phyloP scores from a whole-genome alignment of 2,797 vertebrate species.

The Salmo trutta region DNA sequence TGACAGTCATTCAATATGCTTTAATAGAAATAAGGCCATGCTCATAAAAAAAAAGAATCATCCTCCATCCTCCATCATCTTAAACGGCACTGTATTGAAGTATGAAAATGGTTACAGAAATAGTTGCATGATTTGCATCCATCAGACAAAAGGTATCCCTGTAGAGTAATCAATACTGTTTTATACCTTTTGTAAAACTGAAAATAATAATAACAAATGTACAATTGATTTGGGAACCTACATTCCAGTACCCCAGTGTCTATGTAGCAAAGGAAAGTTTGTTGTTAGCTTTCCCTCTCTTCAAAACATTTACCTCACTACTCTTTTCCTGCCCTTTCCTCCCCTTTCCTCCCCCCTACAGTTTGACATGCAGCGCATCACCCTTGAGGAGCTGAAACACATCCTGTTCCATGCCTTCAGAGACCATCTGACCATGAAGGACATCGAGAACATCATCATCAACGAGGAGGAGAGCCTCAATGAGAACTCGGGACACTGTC shows the following conservation, averaged over 20 bases:
- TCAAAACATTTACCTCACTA: neutral
- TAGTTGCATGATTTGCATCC: too few species aligned
- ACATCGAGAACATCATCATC: conserved; percentile 99
- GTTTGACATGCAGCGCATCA: conserved; percentile 99
- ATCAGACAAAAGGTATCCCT: too few species aligned
- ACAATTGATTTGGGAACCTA: neutral
- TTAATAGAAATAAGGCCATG: too few species aligned
- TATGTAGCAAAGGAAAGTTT: neutral
- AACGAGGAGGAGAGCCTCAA: conserved; percentile 97
- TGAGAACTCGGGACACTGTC: conserved; percentile 93
- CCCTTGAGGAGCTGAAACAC: conserved; percentile 96
- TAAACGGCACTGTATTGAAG: too few species aligned
- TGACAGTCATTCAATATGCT: too few species aligned
- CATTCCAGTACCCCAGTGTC: neutral
- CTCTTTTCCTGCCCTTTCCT: neutral
- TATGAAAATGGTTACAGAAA: too few species aligned
- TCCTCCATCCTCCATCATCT: too few species aligned
- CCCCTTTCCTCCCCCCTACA: conserved; percentile 58
- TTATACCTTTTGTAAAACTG: too few species aligned
- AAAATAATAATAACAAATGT: neutral
- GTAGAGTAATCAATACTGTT: too few species aligned
- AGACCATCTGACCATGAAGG: conserved; percentile 98
- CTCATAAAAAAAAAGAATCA: too few species aligned
- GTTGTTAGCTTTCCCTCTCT: neutral
- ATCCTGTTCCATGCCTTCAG: conserved; percentile 97